Base-by-base conservation (phyloP, 2,797 vertebrate genomes). In the Sandelia bainsii region DNA sequence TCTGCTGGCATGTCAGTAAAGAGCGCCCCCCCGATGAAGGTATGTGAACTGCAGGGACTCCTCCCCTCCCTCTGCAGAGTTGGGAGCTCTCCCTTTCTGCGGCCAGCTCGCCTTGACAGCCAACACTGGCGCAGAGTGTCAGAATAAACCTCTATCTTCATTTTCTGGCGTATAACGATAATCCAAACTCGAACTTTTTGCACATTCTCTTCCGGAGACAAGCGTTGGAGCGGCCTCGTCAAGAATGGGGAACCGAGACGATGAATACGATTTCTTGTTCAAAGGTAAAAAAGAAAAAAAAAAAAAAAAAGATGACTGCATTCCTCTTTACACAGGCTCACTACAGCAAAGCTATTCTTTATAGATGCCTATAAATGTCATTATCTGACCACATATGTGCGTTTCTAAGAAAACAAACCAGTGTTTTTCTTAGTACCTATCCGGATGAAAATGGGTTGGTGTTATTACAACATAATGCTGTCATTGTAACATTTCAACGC, bases 231-330 rank as follows among this genome's bases (percentile, higher is more conserved):
- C 79, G 91, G 87, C 87, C 88, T 91, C 92, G 91, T 93, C 87
- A 78, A 94, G 91, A 92, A 95, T 95, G 95, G 95, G 93, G 91
- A 95, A 94, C 93, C 93, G 95, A 93, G 94, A 95, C 91, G 95
- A 95, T 93, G 94, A 95, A 85, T 95, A 95, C 92, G 94, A 95
- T 93, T 95, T 95, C 91, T 94, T 95, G 91, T 95, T 95, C 92
- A 95, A 95, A 95, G 95, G 94, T 94, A 94, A 93, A 89, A 72
- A 72, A 63, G 62, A 63, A 65, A 49, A 93, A 89, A 60, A 75
- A 72, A 71, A 63, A 64, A 63, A 62, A 49, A 67, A 71, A 52
- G 76, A 87, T 90, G 83, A 91, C 83, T 87, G 84, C 76, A 84
- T 87, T 80, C 72, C 79, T 59, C 45, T 76, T 75, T 61, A 62